Conservation (phyloP, 2,888 invertebrate genomes). For the Ichneumon xanthorius region DNA sequence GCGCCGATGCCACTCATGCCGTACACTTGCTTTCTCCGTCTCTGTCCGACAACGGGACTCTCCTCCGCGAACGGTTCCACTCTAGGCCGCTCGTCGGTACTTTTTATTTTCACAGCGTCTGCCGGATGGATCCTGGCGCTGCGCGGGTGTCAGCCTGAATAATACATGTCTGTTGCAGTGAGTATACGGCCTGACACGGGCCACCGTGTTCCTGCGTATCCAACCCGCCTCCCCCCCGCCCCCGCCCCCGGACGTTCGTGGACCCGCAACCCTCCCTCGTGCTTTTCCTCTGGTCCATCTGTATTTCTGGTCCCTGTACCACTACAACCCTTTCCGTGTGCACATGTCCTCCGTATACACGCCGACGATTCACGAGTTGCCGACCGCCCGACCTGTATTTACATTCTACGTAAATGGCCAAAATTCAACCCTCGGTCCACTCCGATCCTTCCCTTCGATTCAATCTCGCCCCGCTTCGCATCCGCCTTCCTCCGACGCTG, state of each 20-base stretch:
- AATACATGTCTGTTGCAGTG: slow-evolving; percentile 81
- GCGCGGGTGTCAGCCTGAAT: slow-evolving; percentile 82
- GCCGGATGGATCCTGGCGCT: slow-evolving; percentile 73
- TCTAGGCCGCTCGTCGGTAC: slow-evolving; percentile 63
- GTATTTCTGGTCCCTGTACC: slow-evolving; percentile 21
- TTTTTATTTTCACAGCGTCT: slow-evolving; percentile 67
- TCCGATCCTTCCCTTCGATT: slow-evolving; percentile 47
- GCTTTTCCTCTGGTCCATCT: slow-evolving; percentile 38
- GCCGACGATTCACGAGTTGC: slow-evolving; percentile 56
- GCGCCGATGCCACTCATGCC: slow-evolving; percentile 1
- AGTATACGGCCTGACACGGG: slow-evolving; percentile 77
- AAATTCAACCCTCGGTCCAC: slow-evolving; percentile 14
- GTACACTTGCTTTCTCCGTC: slow-evolving; percentile 19
- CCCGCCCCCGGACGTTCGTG: neutral
- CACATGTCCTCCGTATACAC: slow-evolving; percentile 53
- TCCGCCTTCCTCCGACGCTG: neutral
- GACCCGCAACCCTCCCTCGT: slow-evolving; percentile 25
- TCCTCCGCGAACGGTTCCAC: slow-evolving; percentile 61
- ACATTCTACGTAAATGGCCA: slow-evolving; percentile 46
- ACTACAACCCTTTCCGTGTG: slow-evolving; percentile 26
- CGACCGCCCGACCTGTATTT: slow-evolving; percentile 51
- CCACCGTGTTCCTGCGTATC: slow-evolving; percentile 70
- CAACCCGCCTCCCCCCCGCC: slow-evolving; percentile 24
- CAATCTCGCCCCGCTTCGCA: slow-evolving; percentile 20
- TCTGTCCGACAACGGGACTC: slow-evolving; percentile 9